Conservation (phyloP, 1,140 invertebrate genomes). For the Eufriesea mexicana region DNA sequence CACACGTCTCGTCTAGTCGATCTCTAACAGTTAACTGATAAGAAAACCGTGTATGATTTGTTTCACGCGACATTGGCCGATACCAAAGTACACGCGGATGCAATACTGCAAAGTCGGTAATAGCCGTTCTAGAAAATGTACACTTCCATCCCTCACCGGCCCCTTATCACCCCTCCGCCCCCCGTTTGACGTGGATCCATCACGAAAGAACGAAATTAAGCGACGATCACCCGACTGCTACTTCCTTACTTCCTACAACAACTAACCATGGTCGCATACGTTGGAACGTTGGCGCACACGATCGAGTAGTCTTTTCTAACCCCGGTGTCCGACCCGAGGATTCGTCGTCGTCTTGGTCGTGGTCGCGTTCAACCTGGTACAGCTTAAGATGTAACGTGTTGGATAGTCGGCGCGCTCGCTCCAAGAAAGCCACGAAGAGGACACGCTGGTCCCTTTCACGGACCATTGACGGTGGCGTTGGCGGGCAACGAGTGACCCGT, state of each 20-base stretch:
- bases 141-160: neutral
- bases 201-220: neutral
- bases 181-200: too few relatives aligned
- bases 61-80: constrained; percentile 5
- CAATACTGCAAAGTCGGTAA: constrained; percentile 43
- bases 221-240: constrained; percentile 3
- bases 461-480: constrained; percentile 50
- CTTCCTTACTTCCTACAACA: neutral
- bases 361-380: neutral
- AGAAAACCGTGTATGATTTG: neutral
- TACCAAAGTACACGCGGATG: constrained; percentile 1
- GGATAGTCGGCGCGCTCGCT: neutral
- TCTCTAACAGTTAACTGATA: neutral
- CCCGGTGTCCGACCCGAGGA: neutral
- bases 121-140: neutral
- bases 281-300: constrained; percentile 7
- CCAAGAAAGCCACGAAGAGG: neutral
- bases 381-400: neutral
- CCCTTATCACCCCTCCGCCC: too few relatives aligned
- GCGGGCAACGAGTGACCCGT: constrained; percentile 44
- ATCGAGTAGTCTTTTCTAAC: neutral
- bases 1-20: constrained; percentile 6
- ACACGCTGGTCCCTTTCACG: constrained; percentile 31
- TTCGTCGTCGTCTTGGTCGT: neutral
- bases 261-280: constrained; percentile 14